Base-by-base conservation (phyloP, 2,888 invertebrate species). In the Drosophila sordidula region DNA sequence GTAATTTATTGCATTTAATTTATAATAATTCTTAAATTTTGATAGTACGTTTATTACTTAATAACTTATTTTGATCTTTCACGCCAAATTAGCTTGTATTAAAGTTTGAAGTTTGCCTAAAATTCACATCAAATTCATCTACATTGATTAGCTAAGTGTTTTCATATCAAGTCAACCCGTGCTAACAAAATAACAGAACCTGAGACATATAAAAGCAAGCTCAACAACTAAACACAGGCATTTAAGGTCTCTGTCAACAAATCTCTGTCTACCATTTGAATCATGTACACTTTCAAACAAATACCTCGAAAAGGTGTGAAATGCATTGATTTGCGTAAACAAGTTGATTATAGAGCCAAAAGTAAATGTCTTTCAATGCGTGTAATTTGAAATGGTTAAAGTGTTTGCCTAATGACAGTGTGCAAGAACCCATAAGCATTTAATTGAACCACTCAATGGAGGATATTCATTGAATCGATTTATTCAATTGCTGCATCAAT, bases 401-500 rank as follows among this genome's bases (percentile, higher is more conserved):
- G 63, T 70, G 52, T 38, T 29, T 38, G n/a, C 9, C 68, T 46
- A 61, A 46, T 50, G 49, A 50, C 29, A 18, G 34, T 42, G 16
- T 29, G 3, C 9, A 29, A 29, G 9, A 29, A 9, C 9, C 26
- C 26, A 29, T 8, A 29, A 29, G 29, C 1, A 34, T 18, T 58
- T 76, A 76, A 71, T 67, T 71, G 68, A 72, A 75, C 42, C 64
- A 72, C 63, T 72, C 42, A 36, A 32, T 41, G 14, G 22, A 32
- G 22, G 14, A 16, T 49, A 52, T 32, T 67, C 45, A 59, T 56
- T 68, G 64, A 64, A 68, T 61, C 77, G 75, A 73, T 73, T 73
- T 58, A 70, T 70, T 63, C 70, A 70, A 76, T 76, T 73, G 74
- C 57, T 73, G 58, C 38, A 76, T 59, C 76, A 78, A 74, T 78